phyloP scores from a whole-genome alignment of 2,797 vertebrate species.

The Acanthiza pusilla region DNA sequence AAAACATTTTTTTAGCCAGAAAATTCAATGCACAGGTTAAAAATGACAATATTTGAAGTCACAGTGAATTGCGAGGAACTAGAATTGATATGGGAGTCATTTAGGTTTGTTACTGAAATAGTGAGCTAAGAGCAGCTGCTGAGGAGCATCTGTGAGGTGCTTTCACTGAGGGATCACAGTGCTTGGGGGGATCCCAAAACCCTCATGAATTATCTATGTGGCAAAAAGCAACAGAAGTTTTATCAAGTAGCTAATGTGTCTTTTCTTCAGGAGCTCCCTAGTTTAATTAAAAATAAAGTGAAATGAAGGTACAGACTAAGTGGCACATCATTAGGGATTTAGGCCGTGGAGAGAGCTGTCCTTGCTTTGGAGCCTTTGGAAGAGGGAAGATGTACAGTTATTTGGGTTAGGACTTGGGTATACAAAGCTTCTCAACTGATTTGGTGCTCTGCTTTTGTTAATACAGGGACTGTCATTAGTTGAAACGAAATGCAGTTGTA shows the following conservation, averaged over 20 bases:
- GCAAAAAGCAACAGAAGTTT: background rate
- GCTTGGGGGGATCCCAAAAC: background rate
- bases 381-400: background rate
- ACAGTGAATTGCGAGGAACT: background rate
- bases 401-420: background rate
- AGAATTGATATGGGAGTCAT: background rate
- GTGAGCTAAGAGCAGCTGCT: background rate
- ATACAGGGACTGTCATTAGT: background rate
- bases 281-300: background rate
- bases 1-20: background rate
- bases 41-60: background rate
- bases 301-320: background rate
- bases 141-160: background rate
- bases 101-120: background rate
- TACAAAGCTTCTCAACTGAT: background rate
- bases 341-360: background rate
- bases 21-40: background rate
- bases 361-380: background rate
- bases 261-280: background rate
- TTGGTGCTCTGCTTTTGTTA: background rate
- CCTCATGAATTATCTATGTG: background rate
- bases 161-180: background rate
- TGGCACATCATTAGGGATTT: background rate
- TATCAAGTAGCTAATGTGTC: background rate
- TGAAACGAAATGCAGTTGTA: background rate